phyloP scores from a whole-genome alignment of 1,140 invertebrate species.

The Scylla paramamosain region DNA sequence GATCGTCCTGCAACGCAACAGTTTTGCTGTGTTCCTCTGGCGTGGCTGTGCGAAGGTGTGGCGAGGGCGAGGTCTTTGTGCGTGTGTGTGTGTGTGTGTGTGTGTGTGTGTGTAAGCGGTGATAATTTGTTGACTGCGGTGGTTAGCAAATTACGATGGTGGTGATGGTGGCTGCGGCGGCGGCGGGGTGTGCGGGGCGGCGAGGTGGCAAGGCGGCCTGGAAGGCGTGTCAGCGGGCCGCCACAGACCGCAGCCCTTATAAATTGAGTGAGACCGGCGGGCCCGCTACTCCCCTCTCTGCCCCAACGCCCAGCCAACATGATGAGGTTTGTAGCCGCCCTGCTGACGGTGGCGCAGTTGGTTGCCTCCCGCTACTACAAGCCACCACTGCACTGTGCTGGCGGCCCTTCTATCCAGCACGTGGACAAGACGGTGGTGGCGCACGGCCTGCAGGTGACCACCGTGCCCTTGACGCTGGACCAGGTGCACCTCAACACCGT shows the following conservation, averaged over 20 bases:
- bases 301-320: not conserved
- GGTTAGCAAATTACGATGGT: not conserved
- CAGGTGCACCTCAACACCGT: constrained; percentile 50
- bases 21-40: no score
- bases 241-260: not conserved
- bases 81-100: no score
- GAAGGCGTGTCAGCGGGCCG: not conserved
- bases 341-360: constrained; percentile 17
- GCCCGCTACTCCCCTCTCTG: not conserved
- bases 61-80: no score
- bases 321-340: not conserved
- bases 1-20: no score
- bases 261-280: not conserved
- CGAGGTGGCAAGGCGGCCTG: not conserved
- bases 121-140: not conserved
- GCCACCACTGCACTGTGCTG: constrained; percentile 22
- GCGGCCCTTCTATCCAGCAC: not conserved
- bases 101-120: not conserved
- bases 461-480: not conserved
- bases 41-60: no score
- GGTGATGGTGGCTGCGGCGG: not conserved
- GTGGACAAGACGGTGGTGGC: constrained; percentile 23
- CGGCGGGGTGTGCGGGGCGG: not conserved
- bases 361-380: constrained; percentile 48
- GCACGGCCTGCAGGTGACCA: not conserved